A percentile compares a stretch with the other conserved stretches of the same genome.
Conservation (phyloP, 1,140 invertebrate genomes). For the Apis florea region DNA sequence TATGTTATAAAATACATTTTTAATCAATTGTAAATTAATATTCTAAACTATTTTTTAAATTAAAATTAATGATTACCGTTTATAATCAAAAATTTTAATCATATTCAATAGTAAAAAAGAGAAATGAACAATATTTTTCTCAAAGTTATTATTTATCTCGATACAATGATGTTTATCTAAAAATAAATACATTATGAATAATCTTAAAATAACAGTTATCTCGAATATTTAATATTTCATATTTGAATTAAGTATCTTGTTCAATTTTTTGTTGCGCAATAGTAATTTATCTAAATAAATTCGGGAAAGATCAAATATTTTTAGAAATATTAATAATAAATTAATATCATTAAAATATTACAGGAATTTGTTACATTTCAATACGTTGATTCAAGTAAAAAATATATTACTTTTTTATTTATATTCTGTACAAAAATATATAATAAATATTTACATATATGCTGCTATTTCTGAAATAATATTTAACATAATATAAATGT, state of each 20-base stretch:
- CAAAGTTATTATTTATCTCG: not conserved
- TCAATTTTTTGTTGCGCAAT: not conserved
- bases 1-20: not conserved
- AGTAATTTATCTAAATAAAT: not conserved
- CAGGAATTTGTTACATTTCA: not conserved
- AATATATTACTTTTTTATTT: constrained; percentile 15
- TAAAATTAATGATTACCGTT: not conserved
- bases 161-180: not conserved
- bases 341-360: not conserved
- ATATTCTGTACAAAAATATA: constrained; percentile 8
- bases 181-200: not conserved
- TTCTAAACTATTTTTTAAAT: not conserved
- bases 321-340: not conserved
- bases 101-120: not conserved
- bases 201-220: not conserved
- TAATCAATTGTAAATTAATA: not conserved
- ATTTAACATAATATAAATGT: not conserved
- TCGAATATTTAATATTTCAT: not conserved
- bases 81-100: not conserved
- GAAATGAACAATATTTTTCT: not conserved
- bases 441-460: constrained; percentile 18
- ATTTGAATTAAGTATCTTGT: not conserved
- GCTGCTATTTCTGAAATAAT: not conserved
- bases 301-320: not conserved
- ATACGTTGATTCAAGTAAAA: not conserved